Percentiles rank a stretch among this genome's conserved stretches.
These are phyloP conservation scores for Phenganax stokvisi DNA, from an alignment of 92 coral and sea anemone genomes.

Conservation along the genomic window DNA sequence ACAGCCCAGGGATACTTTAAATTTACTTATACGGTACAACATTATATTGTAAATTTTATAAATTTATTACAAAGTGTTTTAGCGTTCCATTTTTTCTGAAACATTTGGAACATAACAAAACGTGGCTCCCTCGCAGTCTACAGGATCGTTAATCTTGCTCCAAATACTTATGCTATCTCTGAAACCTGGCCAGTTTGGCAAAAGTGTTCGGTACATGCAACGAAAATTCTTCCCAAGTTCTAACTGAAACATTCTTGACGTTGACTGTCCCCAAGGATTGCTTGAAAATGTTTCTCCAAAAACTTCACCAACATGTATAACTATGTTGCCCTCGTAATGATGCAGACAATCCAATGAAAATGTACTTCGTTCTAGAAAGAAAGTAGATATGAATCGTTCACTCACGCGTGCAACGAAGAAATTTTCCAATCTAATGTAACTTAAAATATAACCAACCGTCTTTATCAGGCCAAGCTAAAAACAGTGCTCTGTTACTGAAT, in stretches of 20 bases:
- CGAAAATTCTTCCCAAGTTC: constrained; percentile 65
- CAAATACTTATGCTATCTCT: constrained; percentile 71
- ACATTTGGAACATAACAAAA: constrained; percentile 27
- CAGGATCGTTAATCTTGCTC: constrained; percentile 45
- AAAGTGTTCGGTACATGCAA: constrained; percentile 68
- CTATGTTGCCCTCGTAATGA: constrained; percentile 61
- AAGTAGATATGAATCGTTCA: neutral
- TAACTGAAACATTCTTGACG: constrained; percentile 68
- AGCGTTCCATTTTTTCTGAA: neutral
- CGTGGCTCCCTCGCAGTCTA: constrained; percentile 62
- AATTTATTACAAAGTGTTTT: neutral
- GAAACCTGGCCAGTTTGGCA: constrained; percentile 90
- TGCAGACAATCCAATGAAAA: constrained; percentile 67
- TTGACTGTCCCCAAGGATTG: constrained; percentile 88
- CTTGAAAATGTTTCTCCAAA: constrained; percentile 67
- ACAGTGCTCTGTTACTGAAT: constrained; percentile 55
- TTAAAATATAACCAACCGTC: constrained; percentile 63
- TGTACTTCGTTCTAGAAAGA: constrained; percentile 53
- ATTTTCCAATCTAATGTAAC: neutral
- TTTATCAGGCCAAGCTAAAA: constrained; percentile 80
- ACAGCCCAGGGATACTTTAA: neutral
- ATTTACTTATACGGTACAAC: neutral
- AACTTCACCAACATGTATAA: constrained; percentile 78
- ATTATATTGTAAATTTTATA: neutral
- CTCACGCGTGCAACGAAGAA: neutral